These are phyloP conservation scores for Drosophila repletoides DNA, from an alignment of 1,140 invertebrate species.

Conservation along the genomic window DNA sequence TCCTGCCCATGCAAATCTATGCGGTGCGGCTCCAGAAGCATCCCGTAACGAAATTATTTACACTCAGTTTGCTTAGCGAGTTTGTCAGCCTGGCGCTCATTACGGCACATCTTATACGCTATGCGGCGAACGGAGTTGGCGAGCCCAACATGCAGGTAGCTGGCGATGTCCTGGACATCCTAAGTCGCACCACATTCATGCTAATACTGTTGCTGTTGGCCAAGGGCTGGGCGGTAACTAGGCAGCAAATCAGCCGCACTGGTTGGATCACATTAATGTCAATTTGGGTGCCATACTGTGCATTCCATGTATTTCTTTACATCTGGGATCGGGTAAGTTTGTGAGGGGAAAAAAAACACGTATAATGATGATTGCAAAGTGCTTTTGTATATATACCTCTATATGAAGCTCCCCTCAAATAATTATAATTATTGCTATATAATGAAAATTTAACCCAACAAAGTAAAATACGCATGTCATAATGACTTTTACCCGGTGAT, in stretches of 20 bases:
- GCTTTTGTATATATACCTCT: background rate
- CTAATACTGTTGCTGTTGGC: constrained; percentile 95
- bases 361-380: too few species aligned
- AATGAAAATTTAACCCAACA: too few species aligned
- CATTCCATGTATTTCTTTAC: constrained; percentile 95
- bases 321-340: constrained; percentile 96
- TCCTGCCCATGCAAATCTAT: constrained; percentile 95
- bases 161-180: constrained; percentile 95
- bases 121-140: constrained; percentile 94
- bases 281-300: constrained; percentile 95
- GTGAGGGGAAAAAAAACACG: background rate
- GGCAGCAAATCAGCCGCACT: constrained; percentile 92
- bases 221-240: constrained; percentile 98
- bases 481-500: too few species aligned
- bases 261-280: constrained; percentile 88
- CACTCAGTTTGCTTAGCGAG: constrained; percentile 92
- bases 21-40: constrained; percentile 93
- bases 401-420: too few species aligned
- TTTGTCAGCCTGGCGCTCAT: constrained; percentile 93
- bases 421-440: too few species aligned
- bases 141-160: constrained; percentile 90
- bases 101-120: constrained; percentile 94
- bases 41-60: constrained; percentile 95
- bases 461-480: too few species aligned
- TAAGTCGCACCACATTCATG: constrained; percentile 96